These are phyloP conservation scores for Lacanobia oleracea DNA, from an alignment of 2,888 invertebrate species.

Conservation along the genomic window DNA sequence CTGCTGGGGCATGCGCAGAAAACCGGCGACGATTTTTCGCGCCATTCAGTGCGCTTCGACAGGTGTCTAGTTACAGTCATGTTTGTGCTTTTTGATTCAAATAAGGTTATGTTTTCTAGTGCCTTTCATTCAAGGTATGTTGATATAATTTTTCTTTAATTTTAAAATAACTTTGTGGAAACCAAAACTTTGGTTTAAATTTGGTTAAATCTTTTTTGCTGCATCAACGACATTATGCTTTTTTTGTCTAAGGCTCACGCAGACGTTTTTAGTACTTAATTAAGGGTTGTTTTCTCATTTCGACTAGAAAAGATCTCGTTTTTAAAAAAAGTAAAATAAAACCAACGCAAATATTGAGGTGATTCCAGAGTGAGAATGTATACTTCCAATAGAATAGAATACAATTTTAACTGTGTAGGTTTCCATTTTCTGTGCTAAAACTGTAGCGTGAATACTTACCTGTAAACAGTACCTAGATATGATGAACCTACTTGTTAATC, in stretches of 20 bases:
- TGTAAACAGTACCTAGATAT: not conserved
- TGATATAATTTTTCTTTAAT: not conserved
- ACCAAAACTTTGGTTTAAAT: not conserved
- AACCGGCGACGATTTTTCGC: conserved; percentile 26
- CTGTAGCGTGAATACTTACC: too few species aligned
- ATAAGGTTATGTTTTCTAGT: conserved; percentile 3
- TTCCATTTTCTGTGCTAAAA: not conserved
- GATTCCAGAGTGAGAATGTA: not conserved
- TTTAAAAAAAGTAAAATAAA: not conserved
- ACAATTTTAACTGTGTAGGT: too few species aligned
- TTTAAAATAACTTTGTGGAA: not conserved
- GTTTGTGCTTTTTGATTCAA: conserved; percentile 11
- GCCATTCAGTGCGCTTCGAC: conserved; percentile 27
- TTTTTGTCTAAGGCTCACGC: not conserved
- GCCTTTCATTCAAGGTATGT: conserved; percentile 25
- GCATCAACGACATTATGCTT: not conserved
- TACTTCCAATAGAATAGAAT: not conserved
- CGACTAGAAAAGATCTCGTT: not conserved
- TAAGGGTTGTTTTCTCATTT: not conserved
- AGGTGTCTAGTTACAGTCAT: conserved; percentile 30
- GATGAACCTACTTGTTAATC: not conserved
- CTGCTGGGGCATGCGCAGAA: not conserved
- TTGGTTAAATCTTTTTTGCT: not conserved
- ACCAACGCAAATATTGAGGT: not conserved
- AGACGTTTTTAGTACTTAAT: not conserved